These are phyloP conservation scores for Eurois occulta DNA, from an alignment of 2,888 invertebrate genomes.

Conservation along the genomic window DNA sequence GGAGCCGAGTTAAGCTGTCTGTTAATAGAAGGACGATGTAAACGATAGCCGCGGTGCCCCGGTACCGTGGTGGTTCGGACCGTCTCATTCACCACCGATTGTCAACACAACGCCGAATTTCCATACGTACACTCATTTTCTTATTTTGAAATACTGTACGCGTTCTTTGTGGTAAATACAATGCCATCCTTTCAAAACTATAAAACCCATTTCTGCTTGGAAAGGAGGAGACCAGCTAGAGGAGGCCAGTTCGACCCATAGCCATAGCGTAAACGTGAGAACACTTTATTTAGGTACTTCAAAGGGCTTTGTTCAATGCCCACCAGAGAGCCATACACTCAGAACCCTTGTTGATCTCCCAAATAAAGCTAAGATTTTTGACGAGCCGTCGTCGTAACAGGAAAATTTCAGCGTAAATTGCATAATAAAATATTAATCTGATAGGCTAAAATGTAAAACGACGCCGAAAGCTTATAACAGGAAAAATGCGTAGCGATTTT, in stretches of 20 bases:
- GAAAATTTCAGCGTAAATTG: constrained; percentile 58
- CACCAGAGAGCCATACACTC: constrained; percentile 36
- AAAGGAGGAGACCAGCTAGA: not conserved
- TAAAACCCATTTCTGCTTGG: not conserved
- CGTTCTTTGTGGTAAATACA: constrained; percentile 28
- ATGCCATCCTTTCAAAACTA: constrained; percentile 2
- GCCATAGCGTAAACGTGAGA: constrained; percentile 9
- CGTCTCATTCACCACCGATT: constrained; percentile 56
- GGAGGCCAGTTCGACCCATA: no score
- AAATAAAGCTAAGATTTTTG: constrained; percentile 53
- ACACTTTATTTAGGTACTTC: constrained; percentile 30
- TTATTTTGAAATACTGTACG: constrained; percentile 24
- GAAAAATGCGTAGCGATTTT: constrained; percentile 31
- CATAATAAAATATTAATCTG: constrained; percentile 60
- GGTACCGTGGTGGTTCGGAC: constrained; percentile 65
- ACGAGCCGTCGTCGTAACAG: constrained; percentile 43
- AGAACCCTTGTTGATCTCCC: constrained; percentile 45
- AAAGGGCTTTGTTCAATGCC: constrained; percentile 31
- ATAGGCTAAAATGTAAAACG: constrained; percentile 40
- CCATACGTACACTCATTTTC: constrained; percentile 36
- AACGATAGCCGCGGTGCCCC: constrained; percentile 73
- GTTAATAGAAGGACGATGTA: constrained; percentile 85
- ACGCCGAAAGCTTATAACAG: constrained; percentile 36
- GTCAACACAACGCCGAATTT: constrained; percentile 56
- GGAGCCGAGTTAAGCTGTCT: constrained; percentile 85